A percentile compares a stretch with the other conserved stretches of the same genome.
These are phyloP conservation scores for Anguilla marmorata DNA, from an alignment of 2,797 vertebrate species.

Conservation along the genomic window DNA sequence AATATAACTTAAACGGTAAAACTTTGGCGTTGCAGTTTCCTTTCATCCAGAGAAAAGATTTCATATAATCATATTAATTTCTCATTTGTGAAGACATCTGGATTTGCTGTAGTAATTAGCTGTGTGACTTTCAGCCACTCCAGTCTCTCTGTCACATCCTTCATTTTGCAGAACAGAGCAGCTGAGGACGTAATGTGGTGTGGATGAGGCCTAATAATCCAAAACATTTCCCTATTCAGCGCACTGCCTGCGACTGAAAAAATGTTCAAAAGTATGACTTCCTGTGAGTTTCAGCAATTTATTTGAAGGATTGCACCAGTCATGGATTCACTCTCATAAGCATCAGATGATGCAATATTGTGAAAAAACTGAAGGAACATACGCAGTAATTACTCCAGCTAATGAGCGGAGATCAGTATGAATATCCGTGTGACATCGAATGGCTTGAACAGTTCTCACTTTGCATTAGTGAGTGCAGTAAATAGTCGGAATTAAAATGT, in stretches of 20 bases:
- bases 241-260: not conserved
- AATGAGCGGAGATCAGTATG: too few species aligned
- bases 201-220: not conserved
- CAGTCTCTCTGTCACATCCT: not conserved
- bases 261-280: not conserved
- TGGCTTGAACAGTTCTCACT: not conserved
- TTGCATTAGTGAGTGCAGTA: not conserved
- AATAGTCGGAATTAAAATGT: not conserved
- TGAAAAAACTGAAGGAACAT: not conserved
- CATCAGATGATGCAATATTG: not conserved
- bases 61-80: not conserved
- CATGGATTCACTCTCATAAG: not conserved
- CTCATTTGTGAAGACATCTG: not conserved
- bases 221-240: not conserved
- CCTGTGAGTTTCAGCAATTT: not conserved
- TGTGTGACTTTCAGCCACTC: not conserved
- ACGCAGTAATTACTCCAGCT: not conserved
- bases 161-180: not conserved
- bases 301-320: not conserved
- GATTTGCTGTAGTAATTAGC: constrained; percentile 13
- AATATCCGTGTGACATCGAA: not conserved
- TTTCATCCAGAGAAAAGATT: not conserved
- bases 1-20: not conserved
- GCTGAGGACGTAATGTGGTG: not conserved
- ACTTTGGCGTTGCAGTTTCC: not conserved